Percentiles rank a stretch among this genome's conserved stretches.
Evolutionary conservation across 2,888 invertebrate species (phyloP).

Genomic region (Lasioglossum malachurum): DNA sequence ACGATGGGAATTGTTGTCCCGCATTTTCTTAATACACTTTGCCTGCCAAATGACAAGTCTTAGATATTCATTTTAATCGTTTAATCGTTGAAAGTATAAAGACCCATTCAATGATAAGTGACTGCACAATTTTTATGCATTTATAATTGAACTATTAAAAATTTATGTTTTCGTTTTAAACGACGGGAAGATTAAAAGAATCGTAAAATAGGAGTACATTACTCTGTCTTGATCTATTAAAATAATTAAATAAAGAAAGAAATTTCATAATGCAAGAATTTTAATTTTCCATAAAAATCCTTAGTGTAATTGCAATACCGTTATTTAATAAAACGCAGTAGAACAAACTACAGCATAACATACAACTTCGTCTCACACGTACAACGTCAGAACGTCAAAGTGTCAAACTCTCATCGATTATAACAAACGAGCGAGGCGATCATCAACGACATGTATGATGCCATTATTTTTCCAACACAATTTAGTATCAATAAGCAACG

Average conservation of each 20-base stretch:
- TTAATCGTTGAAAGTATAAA: not conserved
- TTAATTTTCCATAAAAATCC: not conserved
- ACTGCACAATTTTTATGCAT: not conserved
- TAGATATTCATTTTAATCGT: not conserved
- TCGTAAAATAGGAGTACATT: not conserved
- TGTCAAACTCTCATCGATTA: not conserved
- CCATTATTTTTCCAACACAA: not conserved
- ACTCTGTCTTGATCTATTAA: not conserved
- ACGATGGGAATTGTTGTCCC: too few species aligned
- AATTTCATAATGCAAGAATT: not conserved
- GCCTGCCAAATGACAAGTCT: not conserved
- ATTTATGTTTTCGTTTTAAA: not conserved
- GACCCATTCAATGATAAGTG: not conserved
- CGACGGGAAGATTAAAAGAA: not conserved
- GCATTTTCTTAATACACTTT: too few species aligned
- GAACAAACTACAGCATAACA: not conserved
- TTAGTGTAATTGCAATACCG: not conserved
- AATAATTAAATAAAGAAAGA: not conserved
- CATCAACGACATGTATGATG: not conserved
- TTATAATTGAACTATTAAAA: not conserved
- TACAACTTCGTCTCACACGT: not conserved
- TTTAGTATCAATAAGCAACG: not conserved
- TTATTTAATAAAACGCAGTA: not conserved
- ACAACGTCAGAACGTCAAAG: not conserved
- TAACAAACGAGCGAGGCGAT: not conserved